Evolutionary conservation across 1,140 invertebrate genomes (phyloP), one percentile per base, ranked within the genome.

Genomic region (Coelopa frigida): DNA sequence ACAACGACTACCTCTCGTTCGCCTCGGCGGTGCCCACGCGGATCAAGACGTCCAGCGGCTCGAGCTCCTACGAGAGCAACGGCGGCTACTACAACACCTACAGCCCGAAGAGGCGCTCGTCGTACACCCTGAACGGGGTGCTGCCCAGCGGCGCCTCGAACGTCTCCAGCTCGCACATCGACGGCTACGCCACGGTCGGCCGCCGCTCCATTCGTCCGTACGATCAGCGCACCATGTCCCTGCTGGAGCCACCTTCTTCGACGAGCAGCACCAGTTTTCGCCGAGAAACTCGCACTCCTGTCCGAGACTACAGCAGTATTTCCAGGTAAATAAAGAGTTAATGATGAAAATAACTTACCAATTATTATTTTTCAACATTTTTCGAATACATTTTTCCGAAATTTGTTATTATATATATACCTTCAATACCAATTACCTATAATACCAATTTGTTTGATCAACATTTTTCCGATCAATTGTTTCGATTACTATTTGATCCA

Each of bases 131-230:
- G 3, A 68, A 68, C 26, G 60, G 58, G 20, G 57, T 48, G 3
- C 32, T 60, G 36, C 49, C 57, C 1, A 52, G 55, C 2, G 48
- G 48, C 18, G 50, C 48, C 3, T 48, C 45, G 26, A 54, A 46
- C 48, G 51, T 45, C 26, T 45, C 50, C 5, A 38, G 29, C 33
- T 23, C 59, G 18, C 29, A 38, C 44, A 26, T 53, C 14, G 66
- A 68, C 36, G 58, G 65, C 1, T 69, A 68, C 54, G 66, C 61
- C 29, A 69, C 66, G n/a, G 37, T 69, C 18, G 66, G 66, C 2
- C 49, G 65, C 7, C 53, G 63, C 14, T 56, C 63, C 11, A 55
- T 65, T 12, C 44, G 65, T 7, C 49, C 59, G 0, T 68, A 68
- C 24, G 61, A 68, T 46, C 61, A 68, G 31, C 54, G 65, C n/a